Evolutionary conservation across 2,113 vertebrate species (phyloP).

Genomic region (Archocentrus centrarchus): DNA sequence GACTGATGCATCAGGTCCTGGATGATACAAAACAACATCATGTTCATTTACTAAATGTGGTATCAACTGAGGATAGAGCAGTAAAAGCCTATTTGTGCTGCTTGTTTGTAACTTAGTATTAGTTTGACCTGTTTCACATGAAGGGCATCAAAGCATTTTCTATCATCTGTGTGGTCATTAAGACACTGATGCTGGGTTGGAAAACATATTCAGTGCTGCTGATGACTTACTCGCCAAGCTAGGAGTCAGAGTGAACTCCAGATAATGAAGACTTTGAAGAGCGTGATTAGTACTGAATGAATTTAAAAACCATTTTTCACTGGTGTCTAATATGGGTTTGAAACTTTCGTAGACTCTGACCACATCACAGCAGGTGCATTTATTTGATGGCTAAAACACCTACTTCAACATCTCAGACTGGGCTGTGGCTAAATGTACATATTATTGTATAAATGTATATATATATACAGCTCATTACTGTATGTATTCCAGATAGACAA

Average conservation of each 20-base stretch:
- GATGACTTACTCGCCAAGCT: neutral
- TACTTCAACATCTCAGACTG: neutral
- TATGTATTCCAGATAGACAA: too few relatives aligned
- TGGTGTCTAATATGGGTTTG: neutral
- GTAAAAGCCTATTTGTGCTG: slow-evolving; percentile 16
- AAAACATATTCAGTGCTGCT: neutral
- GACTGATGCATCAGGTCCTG: neutral
- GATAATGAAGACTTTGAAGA: neutral
- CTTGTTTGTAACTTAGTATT: slow-evolving; percentile 7
- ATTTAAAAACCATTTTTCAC: neutral
- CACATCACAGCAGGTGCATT: neutral
- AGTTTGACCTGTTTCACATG: slow-evolving; percentile 5
- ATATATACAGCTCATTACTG: too few relatives aligned
- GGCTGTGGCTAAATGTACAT: neutral
- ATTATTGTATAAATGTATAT: too few relatives aligned
- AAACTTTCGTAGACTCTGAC: neutral
- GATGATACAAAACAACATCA: slow-evolving; percentile 2
- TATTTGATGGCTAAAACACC: neutral
- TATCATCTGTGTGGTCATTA: neutral
- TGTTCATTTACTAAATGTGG: neutral
- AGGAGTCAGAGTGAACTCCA: neutral
- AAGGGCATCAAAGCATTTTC: slow-evolving; percentile 25
- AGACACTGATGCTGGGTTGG: neutral
- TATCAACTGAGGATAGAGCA: neutral
- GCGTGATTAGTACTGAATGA: neutral